A percentile compares a stretch with the other conserved stretches of the same genome.
Evolutionary conservation across 2,113 vertebrate species (phyloP).

Genomic region (Physeter macrocephalus): DNA sequence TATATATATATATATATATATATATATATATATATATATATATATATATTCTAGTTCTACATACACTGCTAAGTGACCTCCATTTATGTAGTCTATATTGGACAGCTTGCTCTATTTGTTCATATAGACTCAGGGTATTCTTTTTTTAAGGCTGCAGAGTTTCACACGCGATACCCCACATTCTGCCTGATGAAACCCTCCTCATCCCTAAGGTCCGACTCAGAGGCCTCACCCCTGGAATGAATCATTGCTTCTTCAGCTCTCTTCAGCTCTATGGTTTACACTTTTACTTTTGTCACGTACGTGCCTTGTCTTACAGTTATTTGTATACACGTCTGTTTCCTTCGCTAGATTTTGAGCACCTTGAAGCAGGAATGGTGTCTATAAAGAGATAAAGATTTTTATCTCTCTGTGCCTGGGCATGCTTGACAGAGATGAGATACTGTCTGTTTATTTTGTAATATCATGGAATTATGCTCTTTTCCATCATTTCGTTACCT

Average conservation of each 20-base stretch:
- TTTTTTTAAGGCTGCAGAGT: not conserved
- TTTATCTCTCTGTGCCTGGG: not conserved
- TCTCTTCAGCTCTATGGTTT: not conserved
- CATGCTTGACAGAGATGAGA: not conserved
- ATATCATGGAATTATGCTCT: not conserved
- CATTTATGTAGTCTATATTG: not conserved
- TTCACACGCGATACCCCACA: no score
- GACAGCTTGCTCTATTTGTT: not conserved
- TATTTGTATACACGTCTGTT: not conserved
- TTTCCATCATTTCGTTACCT: not conserved
- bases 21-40: not conserved
- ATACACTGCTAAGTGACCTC: not conserved
- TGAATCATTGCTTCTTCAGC: not conserved
- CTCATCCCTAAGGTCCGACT: not conserved
- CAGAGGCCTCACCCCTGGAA: not conserved
- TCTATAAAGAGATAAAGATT: not conserved
- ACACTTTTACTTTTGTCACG: not conserved
- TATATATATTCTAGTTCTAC: not conserved
- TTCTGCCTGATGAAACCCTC: not conserved
- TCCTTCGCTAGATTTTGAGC: not conserved
- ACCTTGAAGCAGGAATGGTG: not conserved
- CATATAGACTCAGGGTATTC: not conserved
- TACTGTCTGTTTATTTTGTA: not conserved
- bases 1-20: not conserved
- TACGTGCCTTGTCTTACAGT: not conserved